Percentiles rank a stretch among this genome's conserved stretches.
Evolutionary conservation across 2,888 invertebrate species (phyloP).

Genomic region (Lysandra bellargus): DNA sequence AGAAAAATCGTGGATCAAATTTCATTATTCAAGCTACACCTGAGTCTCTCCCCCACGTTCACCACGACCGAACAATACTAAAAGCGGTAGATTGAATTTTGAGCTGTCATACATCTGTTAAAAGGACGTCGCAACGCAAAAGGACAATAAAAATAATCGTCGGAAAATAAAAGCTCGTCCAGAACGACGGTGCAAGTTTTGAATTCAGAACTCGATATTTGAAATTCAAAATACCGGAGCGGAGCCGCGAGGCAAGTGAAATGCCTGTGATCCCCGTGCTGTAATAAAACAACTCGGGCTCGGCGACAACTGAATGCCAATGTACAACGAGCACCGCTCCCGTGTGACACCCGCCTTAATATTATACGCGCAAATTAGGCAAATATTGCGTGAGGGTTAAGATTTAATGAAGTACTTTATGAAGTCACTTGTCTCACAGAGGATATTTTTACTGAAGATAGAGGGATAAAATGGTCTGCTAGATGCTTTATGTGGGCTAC

Average conservation of each 20-base stretch:
- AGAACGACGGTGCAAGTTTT: constrained; percentile 63
- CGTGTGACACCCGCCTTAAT: constrained; percentile 9
- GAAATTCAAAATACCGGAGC: constrained; percentile 73
- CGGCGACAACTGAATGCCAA: constrained; percentile 63
- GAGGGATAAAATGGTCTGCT: neutral
- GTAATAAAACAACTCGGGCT: constrained; percentile 66
- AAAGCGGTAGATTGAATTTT: neutral
- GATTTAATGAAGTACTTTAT: constrained; percentile 4
- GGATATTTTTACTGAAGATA: neutral
- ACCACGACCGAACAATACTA: neutral
- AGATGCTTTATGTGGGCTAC: too few species aligned
- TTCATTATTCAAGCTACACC: neutral
- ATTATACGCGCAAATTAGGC: constrained; percentile 16
- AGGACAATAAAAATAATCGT: constrained; percentile 41
- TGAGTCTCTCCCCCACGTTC: neutral
- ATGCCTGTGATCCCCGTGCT: constrained; percentile 59
- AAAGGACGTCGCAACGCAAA: constrained; percentile 32
- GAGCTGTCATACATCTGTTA: constrained; percentile 26
- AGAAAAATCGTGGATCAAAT: neutral
- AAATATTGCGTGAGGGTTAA: constrained; percentile 11
- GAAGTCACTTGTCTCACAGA: neutral
- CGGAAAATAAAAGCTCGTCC: constrained; percentile 47
- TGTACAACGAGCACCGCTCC: constrained; percentile 51
- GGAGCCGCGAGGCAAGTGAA: constrained; percentile 50
- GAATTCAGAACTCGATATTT: constrained; percentile 76